Evolutionary conservation across 2,113 vertebrate genomes (phyloP).

Genomic region (Zeus faber): DNA sequence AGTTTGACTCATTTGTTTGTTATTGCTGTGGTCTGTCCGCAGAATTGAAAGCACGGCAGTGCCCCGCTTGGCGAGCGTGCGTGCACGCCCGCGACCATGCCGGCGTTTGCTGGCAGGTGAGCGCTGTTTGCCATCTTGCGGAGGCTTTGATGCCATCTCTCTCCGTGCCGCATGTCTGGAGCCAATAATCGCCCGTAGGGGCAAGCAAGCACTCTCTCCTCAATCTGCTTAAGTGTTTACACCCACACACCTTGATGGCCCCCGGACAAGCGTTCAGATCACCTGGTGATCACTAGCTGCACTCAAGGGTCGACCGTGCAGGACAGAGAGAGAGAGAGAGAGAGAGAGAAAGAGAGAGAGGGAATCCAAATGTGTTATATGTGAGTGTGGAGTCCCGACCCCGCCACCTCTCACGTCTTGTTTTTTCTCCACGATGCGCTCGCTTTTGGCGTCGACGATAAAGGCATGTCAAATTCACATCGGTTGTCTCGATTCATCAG

Average conservation of each 20-base stretch:
- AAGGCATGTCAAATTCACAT: conserved; percentile 20
- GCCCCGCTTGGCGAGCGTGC: too few relatives aligned
- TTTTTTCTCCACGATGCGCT: too few relatives aligned
- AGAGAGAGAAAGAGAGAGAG: background rate
- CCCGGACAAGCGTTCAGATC: conserved; percentile 28
- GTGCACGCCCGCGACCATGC: too few relatives aligned
- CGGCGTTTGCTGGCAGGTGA: too few relatives aligned
- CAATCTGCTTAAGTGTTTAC: conserved; percentile 7
- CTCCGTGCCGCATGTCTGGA: conserved; percentile 1
- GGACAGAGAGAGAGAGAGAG: background rate
- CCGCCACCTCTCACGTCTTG: too few relatives aligned
- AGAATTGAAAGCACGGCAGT: background rate
- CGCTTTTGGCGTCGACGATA: conserved; percentile 16
- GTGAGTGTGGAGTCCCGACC: too few relatives aligned
- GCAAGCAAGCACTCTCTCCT: background rate
- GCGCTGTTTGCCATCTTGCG: too few relatives aligned
- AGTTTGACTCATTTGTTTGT: conserved; percentile 8
- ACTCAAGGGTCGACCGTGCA: conserved; percentile 26
- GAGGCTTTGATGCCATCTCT: conserved; percentile 28
- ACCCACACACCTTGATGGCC: conserved; percentile 26
- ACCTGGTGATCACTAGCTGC: conserved; percentile 39
- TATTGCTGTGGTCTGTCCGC: conserved; percentile 11
- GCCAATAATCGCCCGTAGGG: conserved; percentile 10
- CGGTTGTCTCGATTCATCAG: conserved; percentile 16
- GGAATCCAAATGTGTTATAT: background rate